Evolutionary conservation across 2,888 invertebrate species (phyloP), one percentile per base, ranked within the genome.

Genomic region (Trissoscelio sp.): DNA sequence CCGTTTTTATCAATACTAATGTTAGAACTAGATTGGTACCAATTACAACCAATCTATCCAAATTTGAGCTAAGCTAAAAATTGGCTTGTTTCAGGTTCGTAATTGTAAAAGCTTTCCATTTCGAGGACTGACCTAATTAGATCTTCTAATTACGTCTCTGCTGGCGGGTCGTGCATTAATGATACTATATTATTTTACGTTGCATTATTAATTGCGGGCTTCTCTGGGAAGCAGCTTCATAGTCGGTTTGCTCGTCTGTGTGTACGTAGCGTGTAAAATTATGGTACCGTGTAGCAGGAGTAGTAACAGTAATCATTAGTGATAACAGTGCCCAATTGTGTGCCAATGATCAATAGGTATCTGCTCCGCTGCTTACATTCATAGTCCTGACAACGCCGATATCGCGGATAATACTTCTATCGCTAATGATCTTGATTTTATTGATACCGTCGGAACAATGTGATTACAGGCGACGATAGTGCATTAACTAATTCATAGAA

Each of bases 331-430:
- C 42, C 48, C 57, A 58, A 75, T 67, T 75, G 75, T 67, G 39
- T 58, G 48, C 31, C 48, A 58, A 67, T 75, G 75, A 75, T 75
- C 66, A 75, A 75, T 75, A 75, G 74, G 48, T 74, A 57, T 74
- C 46, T 34, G 62, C 62, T 42, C 20, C 53, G 48, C 20, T 60
- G 62, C 73, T 73, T 64, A 73, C 44, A 62, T 55, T 64, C 53
- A 64, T 53, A 55, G 42, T 46, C 42, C 20, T 55, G 55, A 31
- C 44, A 62, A 55, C 62, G 12, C 31, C 48, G 72, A 62, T 72
- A 72, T 39, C 31, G 24, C 31, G 53, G 44, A 72, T 62, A 62
- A 74, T 74, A 57, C 57, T 74, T 74, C 46, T 51, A 31, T 57
- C 51, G 31, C 14, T 58, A 66, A 75, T 75, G 39, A 66, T 75